Evolutionary conservation across 2,113 vertebrate species (phyloP).

Genomic region (Calonectris borealis): DNA sequence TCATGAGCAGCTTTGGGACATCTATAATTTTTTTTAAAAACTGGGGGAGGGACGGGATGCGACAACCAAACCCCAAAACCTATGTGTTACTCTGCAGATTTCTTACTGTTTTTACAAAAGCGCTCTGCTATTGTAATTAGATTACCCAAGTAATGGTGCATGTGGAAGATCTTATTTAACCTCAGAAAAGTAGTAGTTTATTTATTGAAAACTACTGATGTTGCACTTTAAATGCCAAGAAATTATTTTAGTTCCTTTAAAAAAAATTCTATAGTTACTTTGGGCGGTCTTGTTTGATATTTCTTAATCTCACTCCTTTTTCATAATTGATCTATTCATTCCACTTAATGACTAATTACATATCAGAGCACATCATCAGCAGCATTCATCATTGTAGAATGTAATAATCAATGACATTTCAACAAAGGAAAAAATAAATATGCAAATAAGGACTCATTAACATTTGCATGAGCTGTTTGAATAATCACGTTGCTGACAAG

Average conservation of each 20-base stretch:
- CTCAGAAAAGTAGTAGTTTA: constrained; percentile 75
- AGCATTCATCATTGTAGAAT: constrained; percentile 99
- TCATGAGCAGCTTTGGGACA: background rate
- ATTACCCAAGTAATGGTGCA: constrained; percentile 69
- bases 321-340: constrained; percentile 99
- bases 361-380: constrained; percentile 96
- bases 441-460: constrained; percentile 99
- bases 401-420: constrained; percentile 99
- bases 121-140: constrained; percentile 68
- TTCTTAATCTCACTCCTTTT: constrained; percentile 90
- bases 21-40: no score
- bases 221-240: constrained; percentile 81
- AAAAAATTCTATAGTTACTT: constrained; percentile 75
- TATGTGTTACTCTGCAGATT: background rate
- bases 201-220: constrained; percentile 79
- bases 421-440: constrained; percentile 99
- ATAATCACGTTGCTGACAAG: constrained; percentile 99
- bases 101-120: constrained; percentile 35
- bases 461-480: constrained; percentile 99
- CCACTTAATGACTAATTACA: constrained; percentile 99
- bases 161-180: constrained; percentile 77
- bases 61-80: background rate
- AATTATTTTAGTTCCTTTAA: constrained; percentile 78
- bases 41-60: accelerated
- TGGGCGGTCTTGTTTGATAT: constrained; percentile 89